These are phyloP conservation scores for Drosophila engyochracea DNA, from an alignment of 2,888 invertebrate genomes.

Conservation along the genomic window DNA sequence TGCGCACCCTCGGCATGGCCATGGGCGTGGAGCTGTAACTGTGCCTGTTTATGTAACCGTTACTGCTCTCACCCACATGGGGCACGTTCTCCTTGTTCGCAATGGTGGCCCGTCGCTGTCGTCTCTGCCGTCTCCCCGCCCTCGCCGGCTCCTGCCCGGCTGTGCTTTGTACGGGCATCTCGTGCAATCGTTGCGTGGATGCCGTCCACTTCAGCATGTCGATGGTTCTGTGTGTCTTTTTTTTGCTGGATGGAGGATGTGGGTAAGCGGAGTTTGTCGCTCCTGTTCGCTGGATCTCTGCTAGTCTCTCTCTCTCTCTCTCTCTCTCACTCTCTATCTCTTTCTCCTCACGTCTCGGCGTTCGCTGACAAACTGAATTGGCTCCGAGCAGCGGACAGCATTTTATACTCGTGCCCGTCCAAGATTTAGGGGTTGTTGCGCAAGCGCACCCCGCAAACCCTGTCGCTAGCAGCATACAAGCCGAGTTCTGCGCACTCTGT, in stretches of 20 bases:
- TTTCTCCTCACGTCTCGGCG: slow-evolving; percentile 51
- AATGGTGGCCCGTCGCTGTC: slow-evolving; percentile 79
- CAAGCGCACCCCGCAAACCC: slow-evolving; percentile 61
- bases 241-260: slow-evolving; percentile 3
- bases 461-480: slow-evolving; percentile 9
- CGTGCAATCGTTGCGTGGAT: slow-evolving; percentile 77
- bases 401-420: slow-evolving; percentile 63
- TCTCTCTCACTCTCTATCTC: background rate
- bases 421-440: slow-evolving; percentile 69
- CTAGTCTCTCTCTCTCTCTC: background rate
- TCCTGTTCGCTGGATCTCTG: slow-evolving; percentile 30
- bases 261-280: slow-evolving; percentile 16
- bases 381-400: slow-evolving; percentile 43
- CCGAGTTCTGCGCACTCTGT: slow-evolving; percentile 13
- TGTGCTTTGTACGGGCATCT: slow-evolving; percentile 29
- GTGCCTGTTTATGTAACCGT: background rate
- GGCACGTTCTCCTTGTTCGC: slow-evolving; percentile 82
- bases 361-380: slow-evolving; percentile 83
- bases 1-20: slow-evolving; percentile 57
- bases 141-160: slow-evolving; percentile 7
- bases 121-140: slow-evolving; percentile 57
- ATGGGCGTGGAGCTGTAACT: slow-evolving; percentile 81
- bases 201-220: slow-evolving; percentile 84
- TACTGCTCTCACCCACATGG: slow-evolving; percentile 11
- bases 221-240: background rate